Base-by-base conservation (phyloP, 2,888 invertebrate species). In the Cartodere bifasciata region DNA sequence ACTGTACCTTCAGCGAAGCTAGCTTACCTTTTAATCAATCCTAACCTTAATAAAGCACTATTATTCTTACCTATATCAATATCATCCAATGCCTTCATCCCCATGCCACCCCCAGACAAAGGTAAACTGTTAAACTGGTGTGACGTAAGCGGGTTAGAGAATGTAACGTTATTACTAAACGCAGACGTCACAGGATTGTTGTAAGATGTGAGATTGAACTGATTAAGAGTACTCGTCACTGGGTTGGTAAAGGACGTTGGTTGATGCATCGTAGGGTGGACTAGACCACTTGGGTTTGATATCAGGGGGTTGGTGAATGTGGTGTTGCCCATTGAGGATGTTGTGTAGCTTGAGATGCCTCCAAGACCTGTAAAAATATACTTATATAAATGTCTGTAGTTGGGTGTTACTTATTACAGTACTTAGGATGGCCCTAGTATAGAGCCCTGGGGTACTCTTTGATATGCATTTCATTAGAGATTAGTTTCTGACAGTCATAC, bases 31-130 rank as follows among this genome's bases (percentile, higher is more conserved):
- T n/a, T n/a, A n/a, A n/a, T n/a, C n/a, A n/a, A n/a, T n/a, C n/a
- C n/a, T n/a, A n/a, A n/a, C n/a, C n/a, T n/a, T n/a, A n/a, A n/a
- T n/a, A n/a, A n/a, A n/a, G n/a, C n/a, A n/a, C n/a, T n/a, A n/a
- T n/a, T n/a, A n/a, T n/a, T n/a, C 50, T 50, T 40, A 39, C 75
- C 74, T 39, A 78, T 64, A 46, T 79, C 79, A 38, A 77, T 72
- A 53, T 80, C 79, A 45, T 80, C 79, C 54, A 78, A 62, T 38
- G 76, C 72, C 58, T 80, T 79, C 57, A 77, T 62, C 58, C 79
- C 79, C 66, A 72, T 71, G 16, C 65, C 60, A 57, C 60, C 39
- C 2, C 47, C 52, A 21, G 42, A 36, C 7, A 55, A 30, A 4
- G 55, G 49, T 44, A 62, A 64, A 58, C 58, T 71, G 64, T 56